phyloP scores from a whole-genome alignment of 37 sponge, comb jelly and placozoan genomes.

The Oopsacas minuta region DNA sequence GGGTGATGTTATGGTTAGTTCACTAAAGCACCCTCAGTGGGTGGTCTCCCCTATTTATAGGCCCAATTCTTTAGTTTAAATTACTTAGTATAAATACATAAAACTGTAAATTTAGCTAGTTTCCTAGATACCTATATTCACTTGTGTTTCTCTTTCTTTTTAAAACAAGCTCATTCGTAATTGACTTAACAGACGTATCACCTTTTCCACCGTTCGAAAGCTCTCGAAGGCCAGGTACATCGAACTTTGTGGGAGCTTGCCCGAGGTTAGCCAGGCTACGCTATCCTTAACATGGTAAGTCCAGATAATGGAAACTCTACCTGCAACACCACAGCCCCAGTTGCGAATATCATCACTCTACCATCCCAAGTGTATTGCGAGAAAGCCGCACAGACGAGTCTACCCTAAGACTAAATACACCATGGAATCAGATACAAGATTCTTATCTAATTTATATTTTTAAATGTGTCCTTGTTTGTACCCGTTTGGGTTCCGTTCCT shows the following conservation, averaged over 20 bases:
- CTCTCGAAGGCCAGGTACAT: no score
- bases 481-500: no score
- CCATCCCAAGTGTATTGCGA: not conserved
- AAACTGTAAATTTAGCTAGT: not conserved
- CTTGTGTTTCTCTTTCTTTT: no score
- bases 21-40: not conserved
- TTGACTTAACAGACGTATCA: no score
- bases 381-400: no score
- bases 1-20: not conserved
- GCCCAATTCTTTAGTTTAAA: not conserved
- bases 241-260: not conserved
- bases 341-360: not conserved
- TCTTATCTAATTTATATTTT: no score
- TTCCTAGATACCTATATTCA: no score
- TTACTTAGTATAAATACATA: not conserved
- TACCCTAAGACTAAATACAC: no score
- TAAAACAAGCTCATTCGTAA: no score
- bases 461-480: no score
- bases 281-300: not conserved
- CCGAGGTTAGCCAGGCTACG: not conserved
- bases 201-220: no score
- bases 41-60: not conserved
- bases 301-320: not conserved
- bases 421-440: no score
- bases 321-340: not conserved